Evolutionary conservation across 30 jellyfish, hydroid and myxozoan species (phyloP).

Genomic region (Mastigias papua): DNA sequence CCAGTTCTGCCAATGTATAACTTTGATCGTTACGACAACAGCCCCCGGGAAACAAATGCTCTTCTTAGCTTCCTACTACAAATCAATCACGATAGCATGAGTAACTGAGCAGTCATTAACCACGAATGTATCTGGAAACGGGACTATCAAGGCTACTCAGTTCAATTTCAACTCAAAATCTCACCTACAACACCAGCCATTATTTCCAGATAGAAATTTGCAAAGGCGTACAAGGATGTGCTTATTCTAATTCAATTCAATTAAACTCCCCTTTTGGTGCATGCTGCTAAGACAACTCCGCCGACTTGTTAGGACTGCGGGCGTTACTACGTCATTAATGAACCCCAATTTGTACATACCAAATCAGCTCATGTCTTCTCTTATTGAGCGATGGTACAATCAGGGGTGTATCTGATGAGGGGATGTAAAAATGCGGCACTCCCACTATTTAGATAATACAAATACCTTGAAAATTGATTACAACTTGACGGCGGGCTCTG

Average conservation of each 20-base stretch:
- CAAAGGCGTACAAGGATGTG: slow-evolving; percentile 57
- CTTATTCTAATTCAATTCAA: slow-evolving; percentile 42
- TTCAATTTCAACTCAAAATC: not conserved
- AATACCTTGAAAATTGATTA: too few species aligned
- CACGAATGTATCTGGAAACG: not conserved
- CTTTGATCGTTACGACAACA: too few species aligned
- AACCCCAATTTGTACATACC: too few species aligned
- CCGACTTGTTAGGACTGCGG: slow-evolving; percentile 15
- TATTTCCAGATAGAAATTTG: not conserved
- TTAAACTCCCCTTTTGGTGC: slow-evolving; percentile 17
- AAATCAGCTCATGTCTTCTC: too few species aligned
- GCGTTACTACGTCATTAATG: not conserved
- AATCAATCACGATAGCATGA: not conserved
- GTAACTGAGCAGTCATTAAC: not conserved
- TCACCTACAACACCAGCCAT: slow-evolving; percentile 59
- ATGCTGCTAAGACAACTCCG: slow-evolving; percentile 37
- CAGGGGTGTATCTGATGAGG: too few species aligned
- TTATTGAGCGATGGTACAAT: too few species aligned
- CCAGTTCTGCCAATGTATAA: too few species aligned
- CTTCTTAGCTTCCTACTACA: too few species aligned
- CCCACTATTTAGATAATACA: too few species aligned
- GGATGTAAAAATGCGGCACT: too few species aligned
- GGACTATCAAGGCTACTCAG: not conserved
- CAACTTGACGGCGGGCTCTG: too few species aligned
- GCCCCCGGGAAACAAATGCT: too few species aligned